Conservation (phyloP, 2,888 invertebrate species). For the Nemapogon koenigi region DNA sequence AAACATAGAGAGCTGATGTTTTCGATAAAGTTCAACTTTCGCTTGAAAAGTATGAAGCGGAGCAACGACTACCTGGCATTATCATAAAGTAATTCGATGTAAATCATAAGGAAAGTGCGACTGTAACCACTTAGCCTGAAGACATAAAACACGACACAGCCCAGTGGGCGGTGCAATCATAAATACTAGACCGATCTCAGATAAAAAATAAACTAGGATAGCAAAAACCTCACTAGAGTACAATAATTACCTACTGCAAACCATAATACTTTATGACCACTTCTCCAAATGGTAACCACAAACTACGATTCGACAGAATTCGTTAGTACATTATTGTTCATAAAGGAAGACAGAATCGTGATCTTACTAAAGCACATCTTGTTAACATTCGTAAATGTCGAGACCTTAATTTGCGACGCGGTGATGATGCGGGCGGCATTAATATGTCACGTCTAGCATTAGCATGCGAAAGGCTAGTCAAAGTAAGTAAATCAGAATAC, state of each 20-base stretch:
- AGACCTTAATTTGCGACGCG: slow-evolving; percentile 5
- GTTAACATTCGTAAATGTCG: slow-evolving; percentile 4
- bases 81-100: slow-evolving; percentile 7
- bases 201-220: slow-evolving; percentile 6
- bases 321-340: too few relatives aligned
- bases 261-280: slow-evolving; percentile 4
- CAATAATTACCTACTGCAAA: slow-evolving; percentile 9
- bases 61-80: not conserved
- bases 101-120: slow-evolving; percentile 8
- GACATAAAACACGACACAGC: slow-evolving; percentile 8
- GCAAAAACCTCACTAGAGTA: slow-evolving; percentile 8
- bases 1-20: not conserved
- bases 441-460: slow-evolving; percentile 36
- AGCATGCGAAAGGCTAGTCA: slow-evolving; percentile 28
- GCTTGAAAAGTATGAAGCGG: slow-evolving; percentile 1
- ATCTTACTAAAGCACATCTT: too few relatives aligned
- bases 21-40: not conserved
- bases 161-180: slow-evolving; percentile 1
- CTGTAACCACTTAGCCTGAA: slow-evolving; percentile 8
- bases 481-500: slow-evolving; percentile 17
- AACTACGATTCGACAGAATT: too few relatives aligned
- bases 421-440: slow-evolving; percentile 22
- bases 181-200: slow-evolving; percentile 5
- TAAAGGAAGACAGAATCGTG: too few relatives aligned
- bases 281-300: slow-evolving; percentile 7